Conservation (phyloP, 2,113 vertebrate species). For the Pterocles gutturalis region DNA sequence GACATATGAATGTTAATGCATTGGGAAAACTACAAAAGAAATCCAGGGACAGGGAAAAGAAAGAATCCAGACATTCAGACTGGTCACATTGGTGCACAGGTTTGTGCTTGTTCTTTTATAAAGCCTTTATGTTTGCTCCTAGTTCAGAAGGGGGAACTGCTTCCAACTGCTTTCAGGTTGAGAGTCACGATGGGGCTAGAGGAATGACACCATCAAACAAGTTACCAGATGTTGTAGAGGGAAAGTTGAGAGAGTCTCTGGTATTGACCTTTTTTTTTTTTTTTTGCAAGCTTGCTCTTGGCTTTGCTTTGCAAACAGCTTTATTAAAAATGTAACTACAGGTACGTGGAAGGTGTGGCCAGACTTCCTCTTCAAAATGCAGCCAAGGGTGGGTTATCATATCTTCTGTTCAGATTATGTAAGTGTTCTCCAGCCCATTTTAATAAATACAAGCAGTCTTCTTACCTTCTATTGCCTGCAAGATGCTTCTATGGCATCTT, state of each 20-base stretch:
- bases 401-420: neutral
- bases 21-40: neutral
- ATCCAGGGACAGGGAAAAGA: neutral
- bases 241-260: neutral
- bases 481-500: neutral
- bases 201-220: neutral
- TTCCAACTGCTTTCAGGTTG: neutral
- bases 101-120: neutral
- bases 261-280: neutral
- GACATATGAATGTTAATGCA: neutral
- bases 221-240: neutral
- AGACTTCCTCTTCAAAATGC: neutral
- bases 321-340: neutral
- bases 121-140: neutral
- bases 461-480: neutral
- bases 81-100: neutral
- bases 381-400: neutral
- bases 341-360: neutral
- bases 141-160: neutral
- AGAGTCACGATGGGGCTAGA: accelerated
- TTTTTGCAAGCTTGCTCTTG: neutral
- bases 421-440: neutral
- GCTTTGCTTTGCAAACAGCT: neutral
- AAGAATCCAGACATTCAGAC: neutral
- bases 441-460: neutral